A percentile compares a stretch with the other conserved stretches of the same genome.
These are phyloP conservation scores for Antrozous pallidus DNA, from an alignment of 2,797 vertebrate species.

Conservation along the genomic window DNA sequence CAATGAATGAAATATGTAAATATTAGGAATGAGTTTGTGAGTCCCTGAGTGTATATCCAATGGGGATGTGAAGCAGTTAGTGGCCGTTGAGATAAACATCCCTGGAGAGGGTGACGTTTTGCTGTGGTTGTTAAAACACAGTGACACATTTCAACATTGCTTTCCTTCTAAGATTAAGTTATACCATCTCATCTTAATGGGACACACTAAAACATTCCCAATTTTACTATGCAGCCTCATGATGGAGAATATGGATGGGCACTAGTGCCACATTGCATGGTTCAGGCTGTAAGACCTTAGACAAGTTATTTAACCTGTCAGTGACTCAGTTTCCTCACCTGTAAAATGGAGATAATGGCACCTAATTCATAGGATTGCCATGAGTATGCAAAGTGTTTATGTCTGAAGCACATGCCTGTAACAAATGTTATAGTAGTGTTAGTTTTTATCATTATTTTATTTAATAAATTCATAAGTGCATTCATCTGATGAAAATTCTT, in stretches of 20 bases:
- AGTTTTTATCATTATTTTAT: neutral
- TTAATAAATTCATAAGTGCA: neutral
- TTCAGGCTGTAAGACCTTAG: neutral
- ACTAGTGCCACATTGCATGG: neutral
- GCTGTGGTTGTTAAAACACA: neutral
- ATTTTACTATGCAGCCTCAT: neutral
- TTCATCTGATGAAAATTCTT: neutral
- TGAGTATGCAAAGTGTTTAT: neutral
- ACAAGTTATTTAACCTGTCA: neutral
- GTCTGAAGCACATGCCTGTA: neutral
- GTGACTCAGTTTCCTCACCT: neutral
- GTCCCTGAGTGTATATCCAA: neutral
- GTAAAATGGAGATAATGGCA: neutral
- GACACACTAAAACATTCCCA: neutral
- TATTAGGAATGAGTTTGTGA: neutral
- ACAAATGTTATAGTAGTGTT: neutral
- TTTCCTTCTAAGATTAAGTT: conserved; percentile 19
- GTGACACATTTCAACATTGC: neutral
- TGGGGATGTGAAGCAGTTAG: neutral
- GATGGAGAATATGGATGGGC: neutral
- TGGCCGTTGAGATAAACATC: neutral
- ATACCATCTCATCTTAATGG: neutral
- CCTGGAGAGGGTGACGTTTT: neutral
- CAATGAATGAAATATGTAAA: conserved; percentile 16
- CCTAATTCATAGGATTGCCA: neutral